Percentiles rank a stretch among this genome's conserved stretches.
Conservation (phyloP, 2,797 vertebrate genomes). For the Diceros bicornis region DNA sequence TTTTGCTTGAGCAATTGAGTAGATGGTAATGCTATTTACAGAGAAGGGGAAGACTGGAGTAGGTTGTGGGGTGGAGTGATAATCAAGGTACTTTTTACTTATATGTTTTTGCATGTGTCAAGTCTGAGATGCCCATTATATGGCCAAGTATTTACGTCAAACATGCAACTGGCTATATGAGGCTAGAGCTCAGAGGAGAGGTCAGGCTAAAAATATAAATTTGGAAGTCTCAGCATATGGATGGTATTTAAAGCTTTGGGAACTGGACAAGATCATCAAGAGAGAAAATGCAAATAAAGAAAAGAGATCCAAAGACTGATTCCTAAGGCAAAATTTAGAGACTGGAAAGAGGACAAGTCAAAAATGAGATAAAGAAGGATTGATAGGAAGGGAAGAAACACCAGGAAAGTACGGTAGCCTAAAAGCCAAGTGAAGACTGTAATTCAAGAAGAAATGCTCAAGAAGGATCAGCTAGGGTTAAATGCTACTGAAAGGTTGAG, state of each 20-base stretch:
- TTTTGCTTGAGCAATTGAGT: background rate
- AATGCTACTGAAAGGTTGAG: background rate
- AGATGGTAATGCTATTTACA: background rate
- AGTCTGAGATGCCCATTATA: background rate
- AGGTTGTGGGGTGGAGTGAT: background rate
- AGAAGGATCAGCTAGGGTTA: background rate
- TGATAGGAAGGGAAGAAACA: background rate
- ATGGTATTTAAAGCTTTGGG: background rate
- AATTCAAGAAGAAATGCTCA: background rate
- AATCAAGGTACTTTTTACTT: background rate
- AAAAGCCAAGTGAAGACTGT: background rate
- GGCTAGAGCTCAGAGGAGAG: background rate
- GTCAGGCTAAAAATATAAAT: background rate
- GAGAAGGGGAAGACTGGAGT: background rate
- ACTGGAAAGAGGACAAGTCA: background rate
- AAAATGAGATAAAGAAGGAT: background rate
- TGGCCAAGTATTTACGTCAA: background rate
- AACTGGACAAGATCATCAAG: background rate
- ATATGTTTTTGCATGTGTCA: background rate
- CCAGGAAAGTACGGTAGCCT: background rate
- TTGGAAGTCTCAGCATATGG: background rate
- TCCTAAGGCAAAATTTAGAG: conserved; percentile 14
- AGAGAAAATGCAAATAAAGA: background rate
- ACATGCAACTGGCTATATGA: background rate
- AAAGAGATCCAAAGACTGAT: background rate